Evolutionary conservation across 2,888 invertebrate species (phyloP), one percentile per base, ranked within the genome.

Genomic region (Drosophila nr. perissopoda): DNA sequence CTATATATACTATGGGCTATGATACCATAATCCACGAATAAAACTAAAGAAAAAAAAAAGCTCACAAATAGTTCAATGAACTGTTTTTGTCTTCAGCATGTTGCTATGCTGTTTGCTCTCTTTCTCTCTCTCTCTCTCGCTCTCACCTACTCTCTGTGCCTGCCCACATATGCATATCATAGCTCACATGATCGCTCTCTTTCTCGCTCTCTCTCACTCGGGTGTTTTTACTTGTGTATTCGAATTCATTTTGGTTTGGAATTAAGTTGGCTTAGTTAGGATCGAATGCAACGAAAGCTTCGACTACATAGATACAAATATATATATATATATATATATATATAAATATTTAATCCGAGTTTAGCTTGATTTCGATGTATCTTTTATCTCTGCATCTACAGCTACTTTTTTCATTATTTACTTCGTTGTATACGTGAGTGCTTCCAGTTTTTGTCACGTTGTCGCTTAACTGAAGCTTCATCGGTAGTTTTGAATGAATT

Each of bases 31-130:
- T 90, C 87, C 89, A 91, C 89, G 89, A 91, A 89, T 90, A 90
- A 91, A 90, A 83, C 83, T 75, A 83, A 89, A 88, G 91, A 91
- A 89, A 90, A 78, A 90, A 78, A 88, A 88, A 89, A 91, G 88
- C 91, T 88, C 91, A 86, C 88, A 90, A 88, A 89, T 88, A 90
- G 90, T 90, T 90, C 90, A 90, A 83, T 91, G 90, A 90, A 90
- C 90, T 85, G 88, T 74, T 82, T 82, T 80, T 76, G 72, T 82
- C 79, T 88, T 90, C 74, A 82, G 68, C 74, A 83, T 85, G 90
- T 90, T 85, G 84, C 84, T 74, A 84, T 82, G 90, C 90, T 89
- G 61, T 54, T 81, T 11, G 65, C 76, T 62, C 60, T 21, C 72
- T 48, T 58, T 40, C 61, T 6, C 21, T 64, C 54, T 58, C 58